Evolutionary conservation across 2,888 invertebrate genomes (phyloP), one percentile per base, ranked within the genome.

Genomic region (Sarcophaga variegata): DNA sequence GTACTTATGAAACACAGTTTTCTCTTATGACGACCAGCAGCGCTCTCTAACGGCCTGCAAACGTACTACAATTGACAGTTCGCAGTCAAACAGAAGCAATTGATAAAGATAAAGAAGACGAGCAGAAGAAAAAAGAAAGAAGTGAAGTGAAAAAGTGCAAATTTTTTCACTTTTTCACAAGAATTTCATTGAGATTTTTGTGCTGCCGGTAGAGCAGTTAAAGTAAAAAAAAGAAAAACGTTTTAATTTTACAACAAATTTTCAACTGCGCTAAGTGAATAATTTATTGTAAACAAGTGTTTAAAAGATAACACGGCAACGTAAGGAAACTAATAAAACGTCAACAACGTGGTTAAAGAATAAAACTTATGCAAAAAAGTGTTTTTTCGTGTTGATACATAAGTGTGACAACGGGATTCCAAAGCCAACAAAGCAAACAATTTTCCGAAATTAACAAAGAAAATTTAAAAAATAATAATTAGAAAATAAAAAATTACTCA

Each of bases 331-430:
- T 45, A 17, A 67, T 37, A 17, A 54, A 85, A 47, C 60, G 20
- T 12, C 47, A 85, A 81, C 80, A 85, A 85, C 84, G 84, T 85
- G 84, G 71, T 85, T 76, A 66, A 25, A 71, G 54, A 45, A 67
- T n/a, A 67, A 66, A 78, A 87, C 82, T 87, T 84, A 79, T 84
- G 87, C 81, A 79, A 84, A 83, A 64, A 81, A 74, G 20, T 37
- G 2, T 37, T 37, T 37, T 37, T 37, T 37, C 77, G 67, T 80
- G 47, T 80, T 77, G 64, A 59, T 69, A 62, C 72, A 67, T 60
- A 77, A 83, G 25, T 60, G 37, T 47, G 64, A 64, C 47, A 54
- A 45, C 45, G 17, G 27, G 6, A 37, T n/a, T 4, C n/a, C 1
- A 37, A 66, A 54, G 67, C 11, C 62, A 59, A 59, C n/a, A 25